Evolutionary conservation across 2,888 invertebrate genomes (phyloP), one percentile per base, ranked within the genome.

Genomic region (Creontiades dilutus): DNA sequence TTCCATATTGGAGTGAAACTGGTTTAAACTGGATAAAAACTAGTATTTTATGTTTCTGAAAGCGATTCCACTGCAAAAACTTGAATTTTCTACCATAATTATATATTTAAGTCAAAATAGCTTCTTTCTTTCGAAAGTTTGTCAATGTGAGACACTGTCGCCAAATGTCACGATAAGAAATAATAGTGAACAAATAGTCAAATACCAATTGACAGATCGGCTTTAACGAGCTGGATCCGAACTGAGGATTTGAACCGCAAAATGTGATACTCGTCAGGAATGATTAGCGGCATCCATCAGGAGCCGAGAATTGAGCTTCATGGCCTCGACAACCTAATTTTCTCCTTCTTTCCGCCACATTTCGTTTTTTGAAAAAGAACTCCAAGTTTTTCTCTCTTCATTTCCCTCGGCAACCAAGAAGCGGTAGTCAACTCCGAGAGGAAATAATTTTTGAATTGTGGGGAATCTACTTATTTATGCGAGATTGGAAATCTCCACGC

Each of bases 391-490:
- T 68, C 68, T 68, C 68, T 27, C 23, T 52, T 82, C 82, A 82
- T 82, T 82, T 82, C 82, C 82, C 82, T 16, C 48, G n/a, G 47
- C 27, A 14, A 82, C 47, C 52, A 47, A 82, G 86, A 19, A 75
- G 86, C 19, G 86, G 75, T 82, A 80, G 84, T 48, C 28, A 27
- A 52, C 48, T 52, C 37, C 80, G 88, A 28, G 87, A 90, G 90
- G 90, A 90, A 90, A 90, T 90, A 90, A 90, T 90, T 90, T 90
- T 90, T 87, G 90, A 90, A 90, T 87, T 90, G 90, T 86, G 52
- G 89, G 87, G 89, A 89, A 90, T 90, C 90, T 89, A 90, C 90
- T 90, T 90, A 90, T 90, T 90, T 90, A 90, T 90, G 90, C 90
- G 90, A 90, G 89, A 90, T 90, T 90, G 90, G 90, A 90, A 90